Evolutionary conservation across 2,797 vertebrate species (phyloP).

Genomic region (Bryconaethiops microstoma): DNA sequence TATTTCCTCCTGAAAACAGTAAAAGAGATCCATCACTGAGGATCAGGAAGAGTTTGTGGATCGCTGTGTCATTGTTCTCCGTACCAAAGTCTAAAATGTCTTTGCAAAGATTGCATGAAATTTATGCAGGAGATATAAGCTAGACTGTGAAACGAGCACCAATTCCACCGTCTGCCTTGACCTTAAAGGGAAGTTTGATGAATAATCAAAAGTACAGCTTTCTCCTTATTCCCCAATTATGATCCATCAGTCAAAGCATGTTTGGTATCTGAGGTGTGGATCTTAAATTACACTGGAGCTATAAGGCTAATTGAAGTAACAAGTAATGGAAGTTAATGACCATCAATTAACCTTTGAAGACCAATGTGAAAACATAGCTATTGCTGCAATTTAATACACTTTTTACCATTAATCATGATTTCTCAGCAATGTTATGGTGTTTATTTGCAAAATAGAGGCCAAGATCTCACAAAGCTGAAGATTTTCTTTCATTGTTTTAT

Average conservation of each 20-base stretch:
- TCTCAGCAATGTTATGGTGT: too few relatives aligned
- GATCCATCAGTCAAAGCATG: not conserved
- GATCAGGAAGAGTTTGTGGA: slow-evolving; percentile 56
- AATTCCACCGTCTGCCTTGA: not conserved
- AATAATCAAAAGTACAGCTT: not conserved
- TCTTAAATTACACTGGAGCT: not conserved
- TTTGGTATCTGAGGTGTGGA: not conserved
- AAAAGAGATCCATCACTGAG: slow-evolving; percentile 67
- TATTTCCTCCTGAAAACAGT: slow-evolving; percentile 69
- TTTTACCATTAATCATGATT: too few relatives aligned
- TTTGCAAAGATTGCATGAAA: not conserved
- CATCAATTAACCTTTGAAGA: not conserved
- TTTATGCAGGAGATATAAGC: not conserved
- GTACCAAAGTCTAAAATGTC: slow-evolving; percentile 1
- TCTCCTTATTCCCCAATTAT: not conserved
- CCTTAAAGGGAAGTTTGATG: not conserved
- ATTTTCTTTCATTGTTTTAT: too few relatives aligned
- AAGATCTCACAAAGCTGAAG: too few relatives aligned
- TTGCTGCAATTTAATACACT: too few relatives aligned
- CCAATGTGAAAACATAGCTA: too few relatives aligned
- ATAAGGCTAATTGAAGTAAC: not conserved
- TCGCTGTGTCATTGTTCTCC: slow-evolving; percentile 60
- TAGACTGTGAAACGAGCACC: not conserved
- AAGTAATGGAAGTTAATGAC: not conserved
- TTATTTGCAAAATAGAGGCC: too few relatives aligned